Base-by-base conservation (phyloP, 2,113 vertebrate genomes). In the Myotis brandtii region DNA sequence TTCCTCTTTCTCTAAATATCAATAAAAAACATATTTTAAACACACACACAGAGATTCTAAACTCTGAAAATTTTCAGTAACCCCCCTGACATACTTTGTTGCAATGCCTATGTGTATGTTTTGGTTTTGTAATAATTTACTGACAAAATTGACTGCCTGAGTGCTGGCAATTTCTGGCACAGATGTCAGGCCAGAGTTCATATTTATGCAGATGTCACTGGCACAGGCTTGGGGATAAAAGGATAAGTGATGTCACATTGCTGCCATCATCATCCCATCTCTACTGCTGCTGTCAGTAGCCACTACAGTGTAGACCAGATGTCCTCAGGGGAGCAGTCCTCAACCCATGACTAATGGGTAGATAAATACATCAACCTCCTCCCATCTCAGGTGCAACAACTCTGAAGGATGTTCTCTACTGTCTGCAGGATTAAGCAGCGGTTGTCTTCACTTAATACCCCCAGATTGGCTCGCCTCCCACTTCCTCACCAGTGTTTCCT, bases 61-160 rank as follows among this genome's bases (percentile, higher is more conserved):
- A 56, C 16, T 52, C 76, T 64, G 40, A 79, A 84, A 50, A 70
- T 23, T 77, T 91, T 30, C 73, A 46, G 34, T 50, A 86, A 56
- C 9, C 8, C 59, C 34, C 12, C 54, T 59, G 16, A 46, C 30
- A 40, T 40, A 9, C 40, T 83, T 93, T 69, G 86, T n/a, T 89
- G 20, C 14, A 73, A 17, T 40, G 9, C 34, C 20, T 27, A 37
- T n/a, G 3, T 13, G 27, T 18, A 64, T 8, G 34, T 0, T 89
- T 95, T 76, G 37, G 80, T 52, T 91, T 77, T 89, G 37, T 70
- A 48, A 59, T 77, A 77, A 85, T 77, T 94, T 56, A 72, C 59
- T 66, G 50, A 46, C 11, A 48, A n/a, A 17, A 1, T 87, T 89
- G 83, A 52, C 30, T 48, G 16, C 54, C 56, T 75, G 23, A 59